Evolutionary conservation across 2,797 vertebrate genomes (phyloP), one percentile per base, ranked within the genome.

Genomic region (Eidolon dupreanum): DNA sequence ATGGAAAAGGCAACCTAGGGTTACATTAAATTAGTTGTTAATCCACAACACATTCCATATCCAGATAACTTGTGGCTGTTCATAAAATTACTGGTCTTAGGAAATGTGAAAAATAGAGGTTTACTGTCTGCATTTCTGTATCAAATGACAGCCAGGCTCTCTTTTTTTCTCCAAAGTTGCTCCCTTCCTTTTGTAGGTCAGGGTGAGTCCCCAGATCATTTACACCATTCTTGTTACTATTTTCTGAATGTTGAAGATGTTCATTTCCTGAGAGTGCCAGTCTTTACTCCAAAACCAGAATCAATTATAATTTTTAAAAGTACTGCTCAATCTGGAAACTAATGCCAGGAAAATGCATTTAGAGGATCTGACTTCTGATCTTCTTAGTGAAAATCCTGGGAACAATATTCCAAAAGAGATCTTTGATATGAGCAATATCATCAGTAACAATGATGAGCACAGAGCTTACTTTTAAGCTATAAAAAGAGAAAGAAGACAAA

Each of bases 391-490:
- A 83, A 88, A 61, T 43, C 3, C 90, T 93, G 71, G 88, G 97
- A 95, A 95, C 26, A 82, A 77, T 59, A 97, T 70, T 78, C 70
- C 82, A 49, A 97, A 98, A 85, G 84, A 96, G 73, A 96, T 95
- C 83, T 92, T 94, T 75, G 65, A 59, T 73, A 66, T 36, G 24
- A 28, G 77, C 38, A 82, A 70, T 70, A 97, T 51, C 63, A 92
- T 94, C 79, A 94, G 51, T 94, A 96, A 84, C 2, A 57, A 90
- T 85, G 95, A 97, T 77, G 93, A 31, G 26, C 16, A 96, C 38
- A n/a, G 57, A 68, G 79, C 87, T 97, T 95, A 94, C 57, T 88
- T 98, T 97, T 93, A 93, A 96, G 8, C 41, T 26, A 33, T 65
- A 86, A 94, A 59, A 97, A 94, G 93, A 81, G 55, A 68, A 68